Evolutionary conservation across 2,113 vertebrate genomes (phyloP), one percentile per base, ranked within the genome.

Genomic region (Vireo altiloquus): DNA sequence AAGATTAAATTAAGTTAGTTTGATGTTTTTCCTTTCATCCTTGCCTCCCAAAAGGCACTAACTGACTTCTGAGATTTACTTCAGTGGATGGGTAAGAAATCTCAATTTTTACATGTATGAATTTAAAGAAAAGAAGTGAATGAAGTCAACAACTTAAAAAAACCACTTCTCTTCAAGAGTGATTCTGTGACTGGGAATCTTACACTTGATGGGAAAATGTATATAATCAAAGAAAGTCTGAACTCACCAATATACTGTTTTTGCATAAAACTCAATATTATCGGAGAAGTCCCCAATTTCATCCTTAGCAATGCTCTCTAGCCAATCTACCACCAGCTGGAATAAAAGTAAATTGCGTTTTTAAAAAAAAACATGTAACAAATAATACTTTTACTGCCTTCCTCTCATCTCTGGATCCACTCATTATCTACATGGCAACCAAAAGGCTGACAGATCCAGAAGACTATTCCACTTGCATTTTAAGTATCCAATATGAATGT

Each of bases 251-350:
- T 99, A 99, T 11, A 99, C 99, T 70, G 99, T 99, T 96, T 99
- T 99, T 89, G 99, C 99, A 89, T 99, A 99, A 97, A 98, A 99
- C 81, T 99, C 99, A 66, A 99, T 99, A 87, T 99, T 99, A 95
- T 99, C 99, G 0, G 99, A 99, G 95, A 99, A 99, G 93, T 99
- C 99, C 66, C 98, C 99, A 63, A 99, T 98, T 94, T 99, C 99
- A 95, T 99, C 99, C 96, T 99, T 99, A 94, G 99, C 98, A 82
- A 99, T 99, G 97, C 99, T 99, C 97, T 99, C 99, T 66, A 99
- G 95, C 99, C 99, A 99, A 97, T 99, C 99, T 44, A 99, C 99
- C 28, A 99, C 99, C 94, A 99, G 94, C 99, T 99, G 96, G 54
- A 95, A 95, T 80, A 70, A 94, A 90, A 93, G 70, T n/a, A 78